Conservation (phyloP, 2,113 vertebrate species). For the Ranitomeya imitator region DNA sequence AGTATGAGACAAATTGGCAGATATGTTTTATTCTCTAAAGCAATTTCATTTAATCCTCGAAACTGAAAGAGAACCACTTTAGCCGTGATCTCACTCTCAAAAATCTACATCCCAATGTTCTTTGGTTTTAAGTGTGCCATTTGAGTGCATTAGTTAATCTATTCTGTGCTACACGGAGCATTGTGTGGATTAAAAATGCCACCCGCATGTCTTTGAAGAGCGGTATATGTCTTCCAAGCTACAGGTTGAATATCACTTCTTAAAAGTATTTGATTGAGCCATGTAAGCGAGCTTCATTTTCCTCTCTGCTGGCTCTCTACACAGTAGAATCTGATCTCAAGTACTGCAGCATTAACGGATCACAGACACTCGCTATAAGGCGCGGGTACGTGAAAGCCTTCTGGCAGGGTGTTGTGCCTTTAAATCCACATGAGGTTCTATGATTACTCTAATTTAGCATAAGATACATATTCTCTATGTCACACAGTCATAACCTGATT, state of each 20-base stretch:
- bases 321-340: constrained; percentile 41
- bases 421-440: constrained; percentile 30
- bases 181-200: constrained; percentile 47
- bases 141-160: constrained; percentile 47
- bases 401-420: constrained; percentile 9
- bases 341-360: constrained; percentile 39
- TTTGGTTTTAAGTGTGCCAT: constrained; percentile 49
- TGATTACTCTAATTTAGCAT: constrained; percentile 41
- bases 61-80: constrained; percentile 34
- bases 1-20: constrained; percentile 35
- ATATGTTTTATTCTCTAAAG: constrained; percentile 45
- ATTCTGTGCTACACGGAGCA: constrained; percentile 33
- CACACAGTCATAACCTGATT: constrained; percentile 51
- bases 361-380: neutral
- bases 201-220: constrained; percentile 34
- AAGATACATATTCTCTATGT: constrained; percentile 20
- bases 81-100: constrained; percentile 24
- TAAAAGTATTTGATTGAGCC: constrained; percentile 49
- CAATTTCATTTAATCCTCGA: constrained; percentile 41
- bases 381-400: neutral
- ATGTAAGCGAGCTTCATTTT: constrained; percentile 43
- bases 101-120: constrained; percentile 54
- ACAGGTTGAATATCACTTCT: constrained; percentile 46
- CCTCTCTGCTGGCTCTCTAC: constrained; percentile 3
- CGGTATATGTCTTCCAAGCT: constrained; percentile 30